Evolutionary conservation across 1,140 invertebrate species (phyloP).

Genomic region (Nasonia giraulti): DNA sequence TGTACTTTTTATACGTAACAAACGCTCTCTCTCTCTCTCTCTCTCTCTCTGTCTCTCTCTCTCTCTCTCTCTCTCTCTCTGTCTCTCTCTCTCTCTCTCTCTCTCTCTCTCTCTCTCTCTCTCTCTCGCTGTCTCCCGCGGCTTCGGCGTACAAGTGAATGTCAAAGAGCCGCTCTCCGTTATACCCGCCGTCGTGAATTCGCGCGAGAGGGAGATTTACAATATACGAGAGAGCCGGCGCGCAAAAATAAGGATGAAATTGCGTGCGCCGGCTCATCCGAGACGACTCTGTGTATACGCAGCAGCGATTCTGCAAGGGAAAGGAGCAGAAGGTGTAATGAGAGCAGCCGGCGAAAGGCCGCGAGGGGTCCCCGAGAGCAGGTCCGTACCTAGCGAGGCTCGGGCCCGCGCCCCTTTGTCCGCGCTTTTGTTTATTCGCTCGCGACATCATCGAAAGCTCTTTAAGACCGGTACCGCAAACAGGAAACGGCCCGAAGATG

Average conservation of each 20-base stretch:
- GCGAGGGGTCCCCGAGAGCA: slow-evolving; percentile 2
- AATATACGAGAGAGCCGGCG: not conserved
- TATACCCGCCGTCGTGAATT: not conserved
- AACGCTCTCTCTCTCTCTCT: not conserved
- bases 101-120: not conserved
- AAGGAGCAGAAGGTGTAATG: slow-evolving; percentile 36
- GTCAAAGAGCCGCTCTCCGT: not conserved
- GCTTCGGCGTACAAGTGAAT: not conserved
- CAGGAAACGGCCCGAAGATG: too few species aligned
- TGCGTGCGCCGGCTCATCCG: not conserved
- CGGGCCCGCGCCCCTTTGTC: too few species aligned
- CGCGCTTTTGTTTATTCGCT: too few species aligned
- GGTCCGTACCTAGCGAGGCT: not conserved
- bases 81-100: not conserved
- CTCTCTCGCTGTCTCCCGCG: too few species aligned
- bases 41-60: too few species aligned
- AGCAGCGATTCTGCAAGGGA: slow-evolving; percentile 24
- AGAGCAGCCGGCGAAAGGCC: slow-evolving; percentile 38
- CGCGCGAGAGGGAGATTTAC: not conserved
- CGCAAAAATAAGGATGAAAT: too few species aligned
- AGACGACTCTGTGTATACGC: not conserved
- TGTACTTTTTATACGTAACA: too few species aligned
- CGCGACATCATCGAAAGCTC: too few species aligned
- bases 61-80: too few species aligned
- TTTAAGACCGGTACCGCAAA: too few species aligned